phyloP scores from a whole-genome alignment of 2,797 vertebrate genomes.

The Tokudaia tokunoshimensis region DNA sequence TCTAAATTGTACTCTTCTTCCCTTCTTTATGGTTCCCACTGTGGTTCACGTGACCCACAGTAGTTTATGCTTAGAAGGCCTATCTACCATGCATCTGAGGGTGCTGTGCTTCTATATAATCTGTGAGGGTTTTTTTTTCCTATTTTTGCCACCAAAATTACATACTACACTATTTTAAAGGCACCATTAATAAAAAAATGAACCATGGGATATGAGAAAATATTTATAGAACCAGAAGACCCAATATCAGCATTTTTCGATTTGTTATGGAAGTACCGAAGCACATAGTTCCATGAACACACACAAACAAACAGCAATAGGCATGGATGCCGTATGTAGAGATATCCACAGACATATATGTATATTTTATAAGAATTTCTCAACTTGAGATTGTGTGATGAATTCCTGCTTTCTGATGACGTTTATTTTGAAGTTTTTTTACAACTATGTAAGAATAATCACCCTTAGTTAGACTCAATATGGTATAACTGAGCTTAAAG shows the following conservation, averaged over 20 bases:
- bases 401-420: not conserved
- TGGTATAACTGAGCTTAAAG: not conserved
- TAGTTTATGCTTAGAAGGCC: not conserved
- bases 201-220: not conserved
- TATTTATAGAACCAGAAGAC: not conserved
- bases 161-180: not conserved
- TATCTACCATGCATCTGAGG: not conserved
- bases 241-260: not conserved
- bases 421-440: not conserved
- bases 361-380: constrained; percentile 20
- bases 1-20: not conserved
- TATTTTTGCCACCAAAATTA: not conserved
- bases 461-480: not conserved
- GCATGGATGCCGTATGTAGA: not conserved
- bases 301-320: not conserved
- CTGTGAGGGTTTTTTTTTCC: not conserved
- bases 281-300: not conserved
- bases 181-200: not conserved
- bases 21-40: not conserved
- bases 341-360: not conserved
- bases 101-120: not conserved
- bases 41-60: not conserved
- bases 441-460: constrained; percentile 22
- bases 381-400: not conserved
- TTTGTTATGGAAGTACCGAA: not conserved